These are phyloP conservation scores for Tachystola acroxantha DNA, from an alignment of 2,888 invertebrate species.

Conservation along the genomic window DNA sequence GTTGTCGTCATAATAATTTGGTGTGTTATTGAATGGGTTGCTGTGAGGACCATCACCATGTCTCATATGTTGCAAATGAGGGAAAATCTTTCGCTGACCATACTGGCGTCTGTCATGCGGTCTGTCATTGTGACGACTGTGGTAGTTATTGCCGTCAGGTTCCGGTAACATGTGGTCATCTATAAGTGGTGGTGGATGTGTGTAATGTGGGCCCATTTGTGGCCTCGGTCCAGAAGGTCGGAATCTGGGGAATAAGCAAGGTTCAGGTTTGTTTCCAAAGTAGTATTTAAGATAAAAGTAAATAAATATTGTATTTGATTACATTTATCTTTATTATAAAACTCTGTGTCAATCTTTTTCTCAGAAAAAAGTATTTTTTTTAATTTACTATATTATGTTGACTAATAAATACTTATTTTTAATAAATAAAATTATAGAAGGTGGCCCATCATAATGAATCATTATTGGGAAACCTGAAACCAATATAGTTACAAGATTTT, in stretches of 20 bases:
- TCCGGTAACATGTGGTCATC: slow-evolving; percentile 28
- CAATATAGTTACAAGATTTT: too few relatives aligned
- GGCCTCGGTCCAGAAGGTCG: slow-evolving; percentile 38
- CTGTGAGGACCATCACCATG: slow-evolving; percentile 22
- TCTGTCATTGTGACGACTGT: slow-evolving; percentile 22
- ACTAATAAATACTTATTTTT: too few relatives aligned
- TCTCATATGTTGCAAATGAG: slow-evolving; percentile 22
- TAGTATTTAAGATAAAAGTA: too few relatives aligned
- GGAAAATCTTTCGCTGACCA: slow-evolving; percentile 25
- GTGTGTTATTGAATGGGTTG: slow-evolving; percentile 18
- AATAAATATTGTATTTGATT: too few relatives aligned
- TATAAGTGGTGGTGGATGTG: slow-evolving; percentile 21
- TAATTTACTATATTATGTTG: too few relatives aligned
- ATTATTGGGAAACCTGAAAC: too few relatives aligned
- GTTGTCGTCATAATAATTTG: slow-evolving; percentile 28
- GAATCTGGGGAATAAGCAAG: slow-evolving; percentile 45
- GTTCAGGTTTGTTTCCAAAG: too few relatives aligned
- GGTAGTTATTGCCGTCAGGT: slow-evolving; percentile 40
- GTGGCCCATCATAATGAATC: too few relatives aligned
- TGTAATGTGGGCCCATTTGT: slow-evolving; percentile 27
- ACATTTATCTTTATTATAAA: not conserved
- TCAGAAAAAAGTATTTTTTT: too few relatives aligned
- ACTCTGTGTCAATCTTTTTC: not conserved
- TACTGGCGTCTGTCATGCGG: slow-evolving; percentile 33
- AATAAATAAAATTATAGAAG: too few relatives aligned